A percentile compares a stretch with the other conserved stretches of the same genome.
Evolutionary conservation across 2,113 vertebrate genomes (phyloP).

Genomic region (Scomber japonicus): DNA sequence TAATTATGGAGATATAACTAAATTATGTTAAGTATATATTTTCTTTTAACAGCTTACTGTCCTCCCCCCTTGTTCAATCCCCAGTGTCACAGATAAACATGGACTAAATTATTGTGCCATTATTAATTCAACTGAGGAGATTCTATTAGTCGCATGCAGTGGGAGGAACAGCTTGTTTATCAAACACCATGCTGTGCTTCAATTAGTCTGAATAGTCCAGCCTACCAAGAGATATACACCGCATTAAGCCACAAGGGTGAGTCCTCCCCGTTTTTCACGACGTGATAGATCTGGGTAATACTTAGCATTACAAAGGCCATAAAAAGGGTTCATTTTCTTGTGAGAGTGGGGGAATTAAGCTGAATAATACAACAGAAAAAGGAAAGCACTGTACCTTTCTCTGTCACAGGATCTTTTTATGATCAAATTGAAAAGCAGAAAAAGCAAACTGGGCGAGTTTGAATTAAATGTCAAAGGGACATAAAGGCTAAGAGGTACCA

Average conservation of each 20-base stretch:
- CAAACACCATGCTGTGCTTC: constrained; percentile 67
- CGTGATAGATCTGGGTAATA: constrained; percentile 44
- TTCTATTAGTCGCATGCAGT: constrained; percentile 68
- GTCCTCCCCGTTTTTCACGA: constrained; percentile 37
- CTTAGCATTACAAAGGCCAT: constrained; percentile 38
- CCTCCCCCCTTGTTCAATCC: constrained; percentile 23
- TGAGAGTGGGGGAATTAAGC: constrained; percentile 24
- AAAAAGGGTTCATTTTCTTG: constrained; percentile 37
- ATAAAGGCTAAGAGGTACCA: constrained; percentile 41
- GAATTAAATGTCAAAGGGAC: constrained; percentile 49
- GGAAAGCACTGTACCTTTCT: constrained; percentile 11
- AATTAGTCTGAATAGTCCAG: constrained; percentile 73
- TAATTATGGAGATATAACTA: background rate
- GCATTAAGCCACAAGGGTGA: constrained; percentile 58
- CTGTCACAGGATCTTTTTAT: constrained; percentile 28
- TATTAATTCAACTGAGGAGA: constrained; percentile 60
- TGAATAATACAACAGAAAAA: constrained; percentile 33
- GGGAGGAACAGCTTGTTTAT: constrained; percentile 68
- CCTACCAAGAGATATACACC: constrained; percentile 45
- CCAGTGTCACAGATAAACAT: constrained; percentile 55
- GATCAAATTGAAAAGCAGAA: constrained; percentile 30
- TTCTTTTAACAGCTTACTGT: background rate
- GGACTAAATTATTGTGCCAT: constrained; percentile 45
- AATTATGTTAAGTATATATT: background rate
- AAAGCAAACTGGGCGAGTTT: constrained; percentile 15